Conservation (phyloP, 2,888 invertebrate species). For the Caenorhabditis sinica region DNA sequence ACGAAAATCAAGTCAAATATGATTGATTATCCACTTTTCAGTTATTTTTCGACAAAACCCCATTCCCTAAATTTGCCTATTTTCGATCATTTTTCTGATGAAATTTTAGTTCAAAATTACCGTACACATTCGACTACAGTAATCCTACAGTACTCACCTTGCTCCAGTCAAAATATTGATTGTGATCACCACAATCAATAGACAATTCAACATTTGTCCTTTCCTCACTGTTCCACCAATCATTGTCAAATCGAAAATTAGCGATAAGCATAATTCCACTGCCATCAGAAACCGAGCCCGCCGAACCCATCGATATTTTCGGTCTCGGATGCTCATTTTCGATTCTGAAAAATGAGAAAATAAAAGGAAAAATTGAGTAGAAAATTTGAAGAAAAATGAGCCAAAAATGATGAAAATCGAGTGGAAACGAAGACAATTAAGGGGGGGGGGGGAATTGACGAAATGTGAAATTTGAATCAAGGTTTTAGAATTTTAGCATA, state of each 20-base stretch:
- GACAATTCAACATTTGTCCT: slow-evolving; percentile 53
- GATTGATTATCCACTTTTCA: not conserved
- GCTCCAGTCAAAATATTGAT: slow-evolving; percentile 61
- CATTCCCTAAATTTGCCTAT: too few species aligned
- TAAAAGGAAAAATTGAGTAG: too few species aligned
- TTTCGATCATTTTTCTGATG: too few species aligned
- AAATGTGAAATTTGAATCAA: too few species aligned
- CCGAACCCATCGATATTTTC: slow-evolving; percentile 48
- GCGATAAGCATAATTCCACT: slow-evolving; percentile 43
- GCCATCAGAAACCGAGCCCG: slow-evolving; percentile 38
- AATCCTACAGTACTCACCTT: slow-evolving; percentile 19
- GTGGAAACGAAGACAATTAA: too few species aligned
- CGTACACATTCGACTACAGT: not conserved
- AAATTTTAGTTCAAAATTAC: not conserved
- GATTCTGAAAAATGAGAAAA: too few species aligned
- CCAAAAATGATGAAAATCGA: not conserved
- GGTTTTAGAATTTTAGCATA: too few species aligned
- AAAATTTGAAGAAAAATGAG: slow-evolving; percentile 1
- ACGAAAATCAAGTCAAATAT: not conserved
- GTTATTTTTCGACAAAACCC: too few species aligned
- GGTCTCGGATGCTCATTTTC: slow-evolving; percentile 47
- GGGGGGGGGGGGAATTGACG: too few species aligned
- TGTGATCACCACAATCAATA: slow-evolving; percentile 52
- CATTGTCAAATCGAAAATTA: slow-evolving; percentile 56
- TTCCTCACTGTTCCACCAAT: slow-evolving; percentile 40